Base-by-base conservation (phyloP, 2,113 vertebrate genomes). In the Equus quagga region DNA sequence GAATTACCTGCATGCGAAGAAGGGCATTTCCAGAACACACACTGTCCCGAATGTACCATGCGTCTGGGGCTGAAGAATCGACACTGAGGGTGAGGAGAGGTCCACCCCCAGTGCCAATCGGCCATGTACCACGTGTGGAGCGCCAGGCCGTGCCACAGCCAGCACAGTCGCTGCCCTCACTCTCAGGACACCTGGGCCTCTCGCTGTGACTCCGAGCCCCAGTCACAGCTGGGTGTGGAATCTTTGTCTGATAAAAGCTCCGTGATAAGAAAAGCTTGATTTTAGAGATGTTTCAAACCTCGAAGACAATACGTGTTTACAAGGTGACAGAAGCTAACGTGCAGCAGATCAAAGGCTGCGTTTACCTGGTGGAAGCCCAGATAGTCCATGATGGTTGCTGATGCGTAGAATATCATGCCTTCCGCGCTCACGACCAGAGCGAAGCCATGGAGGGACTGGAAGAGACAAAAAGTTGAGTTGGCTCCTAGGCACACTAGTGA, bases 311-410 rank as follows among this genome's bases (percentile, higher is more conserved):
- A 5, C 28, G 65, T 26, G 33, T 51, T 49, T 31, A 3, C 14
- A 26, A 84, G 75, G 41, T 11, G 6, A 62, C 1, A 8, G 82
- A 41, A 18, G 17, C 9, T 28, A 13, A 7, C 5, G 2, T 4
- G 49, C n/a, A 12, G 41, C 54, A 14, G 64, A 62, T 0, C 0
- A 44, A 46, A 15, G 11, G 41, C 12, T 10, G 5, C 60, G 24
- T 31, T 96, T 98, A 99, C 99, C 99, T 99, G 99, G 98, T 99
- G 99, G 98, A 99, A 99, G 85, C 99, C 99, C 98, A 99, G 98
- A 79, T 99, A 99, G 98, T 99, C 99, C 97, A 99, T 99, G 60
- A 99, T 99, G 8, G 99, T 99, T 0, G 99, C 99, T 3, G 99
- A 99, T 0, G 99, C 99, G 14, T 99, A 99, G 94, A 99, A 99